Percentiles rank a stretch among this genome's conserved stretches.
Evolutionary conservation across 2,113 vertebrate genomes (phyloP).

Genomic region (Neotoma lepida): DNA sequence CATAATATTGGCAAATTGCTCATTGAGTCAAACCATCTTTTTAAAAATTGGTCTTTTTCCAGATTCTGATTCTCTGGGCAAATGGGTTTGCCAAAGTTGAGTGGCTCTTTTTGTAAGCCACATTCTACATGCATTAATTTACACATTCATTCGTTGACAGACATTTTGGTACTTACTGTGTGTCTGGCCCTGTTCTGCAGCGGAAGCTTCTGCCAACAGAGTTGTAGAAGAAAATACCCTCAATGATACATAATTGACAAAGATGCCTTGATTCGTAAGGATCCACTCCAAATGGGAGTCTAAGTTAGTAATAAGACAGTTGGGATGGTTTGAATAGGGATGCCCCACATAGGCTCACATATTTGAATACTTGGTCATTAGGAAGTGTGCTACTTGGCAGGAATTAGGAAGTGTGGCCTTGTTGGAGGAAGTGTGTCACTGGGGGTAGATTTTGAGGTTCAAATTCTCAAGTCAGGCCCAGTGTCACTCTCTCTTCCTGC

Average conservation of each 20-base stretch:
- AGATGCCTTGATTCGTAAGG: constrained; percentile 16
- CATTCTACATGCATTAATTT: neutral
- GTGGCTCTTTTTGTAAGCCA: constrained; percentile 6
- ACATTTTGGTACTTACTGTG: neutral
- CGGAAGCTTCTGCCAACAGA: constrained; percentile 25
- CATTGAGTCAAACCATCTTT: constrained; percentile 16
- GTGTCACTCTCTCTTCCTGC: neutral
- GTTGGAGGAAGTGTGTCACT: neutral
- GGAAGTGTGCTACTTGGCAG: neutral
- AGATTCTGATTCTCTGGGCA: constrained; percentile 8
- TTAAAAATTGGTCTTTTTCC: neutral
- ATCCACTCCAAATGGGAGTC: neutral
- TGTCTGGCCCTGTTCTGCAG: constrained; percentile 9
- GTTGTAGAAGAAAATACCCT: constrained; percentile 26
- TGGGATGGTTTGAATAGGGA: neutral
- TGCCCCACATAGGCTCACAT: neutral
- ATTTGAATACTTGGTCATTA: neutral
- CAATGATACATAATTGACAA: neutral
- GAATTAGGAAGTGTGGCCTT: neutral
- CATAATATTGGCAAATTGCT: neutral
- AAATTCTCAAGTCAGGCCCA: neutral
- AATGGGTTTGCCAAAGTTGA: constrained; percentile 42
- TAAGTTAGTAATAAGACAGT: neutral
- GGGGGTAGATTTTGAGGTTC: neutral
- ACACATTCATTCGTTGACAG: neutral